Base-by-base conservation (phyloP, 1,140 invertebrate genomes). In the Hycleus cichorii region DNA sequence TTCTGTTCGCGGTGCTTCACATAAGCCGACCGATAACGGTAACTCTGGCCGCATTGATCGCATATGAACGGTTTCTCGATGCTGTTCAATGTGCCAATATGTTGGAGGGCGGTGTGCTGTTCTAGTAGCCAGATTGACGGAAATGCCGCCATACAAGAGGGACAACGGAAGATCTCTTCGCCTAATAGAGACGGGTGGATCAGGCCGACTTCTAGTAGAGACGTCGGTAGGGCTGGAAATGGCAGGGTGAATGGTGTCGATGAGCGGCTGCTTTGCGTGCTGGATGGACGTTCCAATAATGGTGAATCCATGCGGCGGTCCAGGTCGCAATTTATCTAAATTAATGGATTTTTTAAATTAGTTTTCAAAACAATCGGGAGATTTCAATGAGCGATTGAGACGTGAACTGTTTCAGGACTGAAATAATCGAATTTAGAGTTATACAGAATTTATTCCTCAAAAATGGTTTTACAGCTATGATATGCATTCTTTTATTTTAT, bases 51-150 rank as follows among this genome's bases (percentile, higher is more conserved):
- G 73, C 90, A 93, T 68, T 92, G 89, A 66, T 92, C 89, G 75
- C 90, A 93, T 7, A 90, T 89, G 75, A 91, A 92, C n/a, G 90
- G 89, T 68, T 92, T 93, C 71, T 92, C 90, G 63, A 90, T 84
- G 69, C 79, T 78, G 27, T 72, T 73, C 11, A 77, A 60, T 3
- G 62, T 49, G 42, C 66, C 67, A 44, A 72, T 67, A 72, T 91
- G 89, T 69, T 91, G 89, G 1, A 91, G 73, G 1, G 87, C 81
- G 1, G 87, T 86, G 65, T 91, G 89, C 57, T 89, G 83, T 71
- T 91, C 88, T 18, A 91, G 75, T 5, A 91, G 77, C 88, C 88
- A 90, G 0, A 85, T 79, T 4, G 88, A 88, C 9, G 89, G 89
- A 67, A 91, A 91, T 6, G 83, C 86, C 1, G 89, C 89, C 62